Conservation (phyloP, 2,113 vertebrate genomes). For the Actenoides hombroni region DNA sequence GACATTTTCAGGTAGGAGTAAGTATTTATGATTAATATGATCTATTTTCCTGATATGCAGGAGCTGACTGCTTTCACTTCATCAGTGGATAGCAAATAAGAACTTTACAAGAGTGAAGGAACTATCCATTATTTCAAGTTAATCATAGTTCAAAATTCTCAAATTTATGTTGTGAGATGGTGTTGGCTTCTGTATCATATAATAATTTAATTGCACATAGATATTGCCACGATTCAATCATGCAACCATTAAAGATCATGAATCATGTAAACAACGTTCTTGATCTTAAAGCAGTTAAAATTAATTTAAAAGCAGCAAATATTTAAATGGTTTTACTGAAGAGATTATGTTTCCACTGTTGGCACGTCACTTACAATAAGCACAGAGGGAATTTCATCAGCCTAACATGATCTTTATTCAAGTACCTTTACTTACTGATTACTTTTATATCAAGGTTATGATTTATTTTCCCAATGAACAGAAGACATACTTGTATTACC, state of each 20-base stretch:
- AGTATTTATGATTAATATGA: neutral
- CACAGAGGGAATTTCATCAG: neutral
- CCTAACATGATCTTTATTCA: neutral
- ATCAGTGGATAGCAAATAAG: neutral
- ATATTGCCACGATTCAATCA: neutral
- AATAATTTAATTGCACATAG: neutral
- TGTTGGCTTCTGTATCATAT: neutral
- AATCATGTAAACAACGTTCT: neutral
- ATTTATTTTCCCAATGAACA: neutral
- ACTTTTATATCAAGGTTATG: neutral
- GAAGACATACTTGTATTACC: neutral
- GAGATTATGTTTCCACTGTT: neutral
- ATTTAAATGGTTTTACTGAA: neutral
- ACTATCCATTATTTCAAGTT: neutral
- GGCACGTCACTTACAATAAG: neutral
- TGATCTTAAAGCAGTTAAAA: neutral
- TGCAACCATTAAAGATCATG: neutral
- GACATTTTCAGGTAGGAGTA: neutral
- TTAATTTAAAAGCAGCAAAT: neutral
- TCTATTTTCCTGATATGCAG: neutral
- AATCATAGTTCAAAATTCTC: neutral
- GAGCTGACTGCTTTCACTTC: neutral
- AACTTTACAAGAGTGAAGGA: neutral
- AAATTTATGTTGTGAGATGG: neutral
- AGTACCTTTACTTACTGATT: neutral